Conservation (phyloP, 2,888 invertebrate genomes). For the Eucera pruinosa region DNA sequence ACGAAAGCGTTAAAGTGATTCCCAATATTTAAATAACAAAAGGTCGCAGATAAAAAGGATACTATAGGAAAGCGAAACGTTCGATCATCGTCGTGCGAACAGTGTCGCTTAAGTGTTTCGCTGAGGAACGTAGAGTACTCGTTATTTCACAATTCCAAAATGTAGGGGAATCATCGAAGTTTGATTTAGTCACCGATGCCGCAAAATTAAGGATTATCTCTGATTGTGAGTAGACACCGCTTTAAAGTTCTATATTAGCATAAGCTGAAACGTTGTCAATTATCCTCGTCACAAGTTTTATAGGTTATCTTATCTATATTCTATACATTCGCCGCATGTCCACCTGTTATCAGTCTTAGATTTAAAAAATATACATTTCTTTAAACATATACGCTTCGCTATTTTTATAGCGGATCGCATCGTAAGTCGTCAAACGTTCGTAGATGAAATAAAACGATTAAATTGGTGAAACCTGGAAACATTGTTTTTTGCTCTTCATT, state of each 20-base stretch:
- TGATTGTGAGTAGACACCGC: constrained; percentile 47
- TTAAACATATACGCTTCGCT: not conserved
- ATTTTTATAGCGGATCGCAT: not conserved
- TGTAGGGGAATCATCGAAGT: constrained; percentile 41
- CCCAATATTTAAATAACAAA: not conserved
- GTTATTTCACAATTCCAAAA: constrained; percentile 35
- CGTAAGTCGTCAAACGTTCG: constrained; percentile 8
- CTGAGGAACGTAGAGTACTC: constrained; percentile 21
- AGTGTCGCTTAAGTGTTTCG: constrained; percentile 3
- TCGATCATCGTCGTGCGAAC: constrained; percentile 2
- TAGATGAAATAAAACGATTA: constrained; percentile 39
- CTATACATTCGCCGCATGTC: constrained; percentile 44
- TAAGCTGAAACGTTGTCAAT: not conserved
- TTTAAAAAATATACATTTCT: constrained; percentile 11
- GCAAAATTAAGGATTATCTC: constrained; percentile 39
- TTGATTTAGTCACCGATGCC: constrained; percentile 37
- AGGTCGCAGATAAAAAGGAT: not conserved
- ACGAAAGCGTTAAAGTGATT: constrained; percentile 42
- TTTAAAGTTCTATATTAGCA: constrained; percentile 3
- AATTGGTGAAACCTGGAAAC: constrained; percentile 50
- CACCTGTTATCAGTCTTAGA: constrained; percentile 55
- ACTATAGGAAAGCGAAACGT: not conserved
- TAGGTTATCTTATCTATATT: constrained; percentile 51
- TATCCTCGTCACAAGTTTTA: constrained; percentile 27
- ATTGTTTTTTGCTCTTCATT: constrained; percentile 46